Conservation (phyloP, 64 coral and sea anemone genomes). For the Trachythela sp. region DNA sequence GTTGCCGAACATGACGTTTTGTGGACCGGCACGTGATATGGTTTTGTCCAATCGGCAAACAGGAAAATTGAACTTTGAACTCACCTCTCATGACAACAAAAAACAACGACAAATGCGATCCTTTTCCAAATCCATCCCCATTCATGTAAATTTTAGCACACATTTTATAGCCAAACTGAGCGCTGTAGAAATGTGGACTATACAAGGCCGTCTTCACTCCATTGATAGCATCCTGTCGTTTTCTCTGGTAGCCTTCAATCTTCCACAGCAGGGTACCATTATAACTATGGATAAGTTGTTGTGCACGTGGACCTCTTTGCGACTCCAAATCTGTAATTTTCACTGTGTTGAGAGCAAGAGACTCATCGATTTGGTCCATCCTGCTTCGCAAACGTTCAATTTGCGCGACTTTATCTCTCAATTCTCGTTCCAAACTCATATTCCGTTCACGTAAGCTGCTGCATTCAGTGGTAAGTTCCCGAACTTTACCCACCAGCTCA, state of each 20-base stretch:
- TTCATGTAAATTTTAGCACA: slow-evolving; percentile 33
- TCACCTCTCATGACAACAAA: slow-evolving; percentile 47
- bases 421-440: neutral
- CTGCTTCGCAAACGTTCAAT: neutral
- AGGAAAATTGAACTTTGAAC: too few relatives aligned
- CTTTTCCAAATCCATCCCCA: slow-evolving; percentile 38
- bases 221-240: slow-evolving; percentile 11
- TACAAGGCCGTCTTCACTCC: neutral
- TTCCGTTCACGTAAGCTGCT: neutral
- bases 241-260: neutral
- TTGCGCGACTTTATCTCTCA: neutral
- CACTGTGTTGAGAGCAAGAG: neutral
- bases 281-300: neutral
- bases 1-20: too few relatives aligned
- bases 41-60: too few relatives aligned
- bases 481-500: neutral
- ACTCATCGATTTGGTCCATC: neutral
- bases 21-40: too few relatives aligned
- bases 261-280: neutral
- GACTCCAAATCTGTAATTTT: neutral
- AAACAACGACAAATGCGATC: slow-evolving; percentile 39
- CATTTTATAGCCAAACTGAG: slow-evolving; percentile 47
- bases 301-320: neutral
- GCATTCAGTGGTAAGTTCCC: neutral
- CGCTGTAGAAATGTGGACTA: slow-evolving; percentile 34